These are phyloP conservation scores for Plestiodon gilberti DNA, from an alignment of 2,113 vertebrate species.

Conservation along the genomic window DNA sequence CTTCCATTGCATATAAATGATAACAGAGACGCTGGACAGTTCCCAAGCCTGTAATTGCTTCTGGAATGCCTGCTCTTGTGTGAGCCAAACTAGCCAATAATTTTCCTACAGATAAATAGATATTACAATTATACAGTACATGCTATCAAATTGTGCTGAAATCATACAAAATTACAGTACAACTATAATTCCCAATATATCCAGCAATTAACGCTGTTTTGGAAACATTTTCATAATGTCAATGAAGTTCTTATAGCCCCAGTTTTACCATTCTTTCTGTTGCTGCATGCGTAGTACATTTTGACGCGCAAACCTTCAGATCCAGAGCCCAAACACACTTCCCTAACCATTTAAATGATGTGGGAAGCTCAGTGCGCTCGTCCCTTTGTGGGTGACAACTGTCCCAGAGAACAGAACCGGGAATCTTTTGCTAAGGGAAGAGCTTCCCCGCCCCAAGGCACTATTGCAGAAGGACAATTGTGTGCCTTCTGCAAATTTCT, in stretches of 20 bases:
- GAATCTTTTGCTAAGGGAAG: background rate
- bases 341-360: background rate
- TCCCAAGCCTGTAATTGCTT: constrained; percentile 74
- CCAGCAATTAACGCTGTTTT: background rate
- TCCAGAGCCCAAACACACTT: background rate
- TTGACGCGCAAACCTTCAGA: background rate
- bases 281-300: background rate
- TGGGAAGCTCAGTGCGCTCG: background rate
- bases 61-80: constrained; percentile 75
- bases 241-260: background rate
- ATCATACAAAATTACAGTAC: background rate
- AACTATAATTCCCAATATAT: background rate
- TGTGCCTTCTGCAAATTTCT: background rate
- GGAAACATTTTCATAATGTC: too few species aligned
- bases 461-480: background rate
- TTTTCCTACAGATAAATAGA: constrained; percentile 67
- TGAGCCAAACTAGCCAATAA: constrained; percentile 77
- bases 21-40: constrained; percentile 73
- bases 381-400: background rate
- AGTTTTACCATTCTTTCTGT: background rate
- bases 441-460: background rate
- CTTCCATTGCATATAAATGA: constrained; percentile 72
- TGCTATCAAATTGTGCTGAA: background rate
- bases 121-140: background rate
- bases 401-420: background rate